Evolutionary conservation across 2,797 vertebrate species (phyloP).

Genomic region (Helarctos malayanus): DNA sequence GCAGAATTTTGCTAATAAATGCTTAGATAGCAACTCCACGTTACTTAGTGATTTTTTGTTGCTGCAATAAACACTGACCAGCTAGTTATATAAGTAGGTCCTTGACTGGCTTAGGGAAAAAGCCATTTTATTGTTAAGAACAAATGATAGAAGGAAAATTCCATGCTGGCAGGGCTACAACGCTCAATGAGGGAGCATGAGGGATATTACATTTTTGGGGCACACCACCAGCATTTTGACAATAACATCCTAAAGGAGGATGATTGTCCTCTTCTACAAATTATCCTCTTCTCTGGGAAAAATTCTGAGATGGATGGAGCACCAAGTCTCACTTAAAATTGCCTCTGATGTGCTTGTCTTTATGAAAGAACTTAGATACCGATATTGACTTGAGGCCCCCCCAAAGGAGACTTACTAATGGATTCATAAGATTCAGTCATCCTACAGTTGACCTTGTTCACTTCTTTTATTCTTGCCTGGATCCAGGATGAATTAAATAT

Average conservation of each 20-base stretch:
- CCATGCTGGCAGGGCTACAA: not conserved
- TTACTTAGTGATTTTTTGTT: not conserved
- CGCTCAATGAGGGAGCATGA: not conserved
- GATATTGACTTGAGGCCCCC: not conserved
- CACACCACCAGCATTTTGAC: not conserved
- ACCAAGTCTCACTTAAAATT: not conserved
- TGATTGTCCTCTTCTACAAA: not conserved
- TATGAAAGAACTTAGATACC: not conserved
- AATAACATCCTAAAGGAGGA: not conserved
- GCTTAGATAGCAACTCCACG: constrained; percentile 6
- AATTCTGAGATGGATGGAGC: not conserved
- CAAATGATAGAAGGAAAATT: not conserved
- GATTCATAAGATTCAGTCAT: not conserved
- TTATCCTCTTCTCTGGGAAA: not conserved
- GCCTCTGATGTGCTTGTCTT: not conserved
- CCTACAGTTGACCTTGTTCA: not conserved
- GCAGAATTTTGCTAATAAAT: constrained; percentile 80
- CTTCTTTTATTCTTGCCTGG: not conserved
- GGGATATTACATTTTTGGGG: not conserved
- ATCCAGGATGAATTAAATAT: not conserved
- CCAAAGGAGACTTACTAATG: not conserved
- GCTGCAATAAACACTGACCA: constrained; percentile 24
- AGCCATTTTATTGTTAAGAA: constrained; percentile 9
- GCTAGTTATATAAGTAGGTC: not conserved
- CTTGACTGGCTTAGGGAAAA: not conserved